phyloP scores from a whole-genome alignment of 1,140 invertebrate species.

The Camponotus pennsylvanicus region DNA sequence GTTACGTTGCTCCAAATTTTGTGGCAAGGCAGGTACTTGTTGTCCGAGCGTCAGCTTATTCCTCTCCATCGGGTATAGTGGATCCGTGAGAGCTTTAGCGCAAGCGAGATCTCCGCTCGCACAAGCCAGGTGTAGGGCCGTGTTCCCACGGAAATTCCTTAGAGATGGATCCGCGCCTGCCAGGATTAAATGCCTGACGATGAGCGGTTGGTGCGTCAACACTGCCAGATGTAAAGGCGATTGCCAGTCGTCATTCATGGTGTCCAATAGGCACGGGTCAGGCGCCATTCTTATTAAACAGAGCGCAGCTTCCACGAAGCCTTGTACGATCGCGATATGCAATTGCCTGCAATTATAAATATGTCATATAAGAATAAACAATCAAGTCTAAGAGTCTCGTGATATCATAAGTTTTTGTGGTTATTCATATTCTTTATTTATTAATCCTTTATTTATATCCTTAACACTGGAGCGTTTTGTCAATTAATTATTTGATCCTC shows the following conservation, averaged over 20 bases:
- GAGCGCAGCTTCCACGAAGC: constrained; percentile 89
- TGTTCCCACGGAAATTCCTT: constrained; percentile 89
- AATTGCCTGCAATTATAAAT: constrained; percentile 87
- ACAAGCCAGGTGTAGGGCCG: constrained; percentile 90
- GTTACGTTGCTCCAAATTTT: constrained; percentile 91
- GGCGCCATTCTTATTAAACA: constrained; percentile 90
- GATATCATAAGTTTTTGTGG: neutral
- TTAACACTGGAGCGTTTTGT: neutral
- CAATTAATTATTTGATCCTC: neutral
- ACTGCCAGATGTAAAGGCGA: constrained; percentile 92
- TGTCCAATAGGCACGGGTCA: constrained; percentile 89
- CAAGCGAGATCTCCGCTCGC: constrained; percentile 88
- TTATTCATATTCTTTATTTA: constrained; percentile 1
- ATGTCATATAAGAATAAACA: neutral
- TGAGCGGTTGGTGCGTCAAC: constrained; percentile 89
- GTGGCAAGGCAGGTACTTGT: constrained; percentile 85
- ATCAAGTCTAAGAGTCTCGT: neutral
- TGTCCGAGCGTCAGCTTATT: constrained; percentile 81
- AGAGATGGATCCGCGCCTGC: constrained; percentile 89
- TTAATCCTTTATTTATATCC: neutral
- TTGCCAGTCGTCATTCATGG: constrained; percentile 89
- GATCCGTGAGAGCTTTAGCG: constrained; percentile 88
- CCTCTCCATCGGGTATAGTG: constrained; percentile 87
- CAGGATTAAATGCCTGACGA: constrained; percentile 89
- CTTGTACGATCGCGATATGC: constrained; percentile 92